These are phyloP conservation scores for Tachysurus fulvidraco DNA, from an alignment of 2,113 vertebrate species.

Conservation along the genomic window DNA sequence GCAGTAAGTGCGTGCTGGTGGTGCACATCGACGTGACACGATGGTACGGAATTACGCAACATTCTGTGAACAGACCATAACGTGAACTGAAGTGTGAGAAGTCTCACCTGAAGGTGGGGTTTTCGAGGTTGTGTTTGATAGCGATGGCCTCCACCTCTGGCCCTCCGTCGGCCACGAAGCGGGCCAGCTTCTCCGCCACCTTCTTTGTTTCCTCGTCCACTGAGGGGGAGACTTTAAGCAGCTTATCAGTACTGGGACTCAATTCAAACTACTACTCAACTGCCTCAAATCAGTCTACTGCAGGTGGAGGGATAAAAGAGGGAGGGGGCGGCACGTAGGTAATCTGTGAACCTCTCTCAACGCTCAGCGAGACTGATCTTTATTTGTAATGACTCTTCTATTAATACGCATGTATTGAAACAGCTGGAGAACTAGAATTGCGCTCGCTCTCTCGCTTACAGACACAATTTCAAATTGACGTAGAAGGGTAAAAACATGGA, in stretches of 20 bases:
- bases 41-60: too few species aligned
- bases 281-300: conserved; percentile 84
- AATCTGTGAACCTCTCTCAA: conserved; percentile 29
- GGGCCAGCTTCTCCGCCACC: conserved; percentile 88
- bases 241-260: conserved; percentile 93
- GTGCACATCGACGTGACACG: background rate
- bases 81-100: background rate
- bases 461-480: background rate
- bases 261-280: conserved; percentile 89
- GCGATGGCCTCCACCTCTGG: conserved; percentile 90
- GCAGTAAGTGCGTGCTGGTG: background rate
- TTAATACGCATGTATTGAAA: background rate
- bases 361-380: background rate
- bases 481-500: background rate
- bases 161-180: conserved; percentile 88
- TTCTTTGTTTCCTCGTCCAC: conserved; percentile 88
- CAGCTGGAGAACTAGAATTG: background rate
- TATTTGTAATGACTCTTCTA: background rate
- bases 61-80: background rate
- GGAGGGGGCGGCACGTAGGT: conserved; percentile 69
- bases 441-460: too few species aligned
- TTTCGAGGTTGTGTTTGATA: conserved; percentile 85
- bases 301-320: conserved; percentile 78
- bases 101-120: conserved; percentile 74
- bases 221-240: conserved; percentile 99